These are phyloP conservation scores for Syrista parreyssii DNA, from an alignment of 2,888 invertebrate genomes.

Conservation along the genomic window DNA sequence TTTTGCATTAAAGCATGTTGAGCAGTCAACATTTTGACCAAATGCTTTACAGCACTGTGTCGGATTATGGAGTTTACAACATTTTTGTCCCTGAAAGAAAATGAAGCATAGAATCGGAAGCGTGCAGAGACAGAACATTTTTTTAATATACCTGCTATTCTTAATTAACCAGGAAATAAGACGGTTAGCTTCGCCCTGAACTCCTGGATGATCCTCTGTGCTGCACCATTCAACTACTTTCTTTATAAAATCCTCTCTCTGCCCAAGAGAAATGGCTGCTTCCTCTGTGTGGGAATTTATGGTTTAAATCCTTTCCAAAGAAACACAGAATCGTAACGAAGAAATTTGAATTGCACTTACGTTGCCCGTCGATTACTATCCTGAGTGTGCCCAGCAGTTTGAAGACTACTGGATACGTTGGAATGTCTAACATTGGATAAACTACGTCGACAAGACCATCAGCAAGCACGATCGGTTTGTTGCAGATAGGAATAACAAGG, in stretches of 20 bases:
- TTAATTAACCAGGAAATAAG: slow-evolving; percentile 83
- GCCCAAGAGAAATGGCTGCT: slow-evolving; percentile 77
- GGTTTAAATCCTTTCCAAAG: not conserved
- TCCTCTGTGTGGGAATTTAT: slow-evolving; percentile 68
- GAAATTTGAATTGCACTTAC: slow-evolving; percentile 63
- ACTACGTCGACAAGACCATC: slow-evolving; percentile 80
- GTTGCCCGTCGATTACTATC: slow-evolving; percentile 88
- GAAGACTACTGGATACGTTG: slow-evolving; percentile 85
- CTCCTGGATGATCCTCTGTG: slow-evolving; percentile 84
- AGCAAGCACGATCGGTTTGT: slow-evolving; percentile 79
- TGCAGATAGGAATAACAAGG: slow-evolving; percentile 78
- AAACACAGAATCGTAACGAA: slow-evolving; percentile 9
- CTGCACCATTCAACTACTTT: slow-evolving; percentile 81
- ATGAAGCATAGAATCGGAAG: not conserved
- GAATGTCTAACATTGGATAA: slow-evolving; percentile 76
- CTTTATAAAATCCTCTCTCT: slow-evolving; percentile 72
- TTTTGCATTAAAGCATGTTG: slow-evolving; percentile 90
- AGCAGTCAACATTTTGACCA: slow-evolving; percentile 85
- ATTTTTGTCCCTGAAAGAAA: slow-evolving; percentile 56
- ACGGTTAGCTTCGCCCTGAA: slow-evolving; percentile 84
- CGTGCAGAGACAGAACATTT: not conserved
- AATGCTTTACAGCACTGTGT: slow-evolving; percentile 77
- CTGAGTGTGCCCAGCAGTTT: slow-evolving; percentile 87
- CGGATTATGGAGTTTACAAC: slow-evolving; percentile 66
- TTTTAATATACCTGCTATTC: slow-evolving; percentile 68